phyloP scores from a whole-genome alignment of 2,888 invertebrate genomes.

The Galerucella calmariensis region DNA sequence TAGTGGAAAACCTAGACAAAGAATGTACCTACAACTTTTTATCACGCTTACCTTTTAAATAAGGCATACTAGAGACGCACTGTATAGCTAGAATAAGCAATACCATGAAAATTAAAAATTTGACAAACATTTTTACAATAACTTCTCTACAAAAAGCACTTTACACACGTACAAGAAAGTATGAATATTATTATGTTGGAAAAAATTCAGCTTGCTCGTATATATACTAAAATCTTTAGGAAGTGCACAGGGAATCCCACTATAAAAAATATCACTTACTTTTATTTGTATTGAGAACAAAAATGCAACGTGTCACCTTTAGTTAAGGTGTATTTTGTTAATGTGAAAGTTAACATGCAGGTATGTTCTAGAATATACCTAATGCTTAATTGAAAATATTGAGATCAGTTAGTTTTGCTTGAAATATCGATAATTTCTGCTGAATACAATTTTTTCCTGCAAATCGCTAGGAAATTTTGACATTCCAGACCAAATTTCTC shows the following conservation, averaged over 20 bases:
- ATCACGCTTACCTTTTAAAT: background rate
- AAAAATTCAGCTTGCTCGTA: background rate
- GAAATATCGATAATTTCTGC: too few relatives aligned
- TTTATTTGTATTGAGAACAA: slow-evolving; percentile 14
- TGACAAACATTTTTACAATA: slow-evolving; percentile 17
- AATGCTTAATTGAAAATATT: background rate
- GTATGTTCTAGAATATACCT: slow-evolving; percentile 15
- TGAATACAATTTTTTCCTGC: too few relatives aligned
- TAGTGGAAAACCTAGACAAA: too few relatives aligned
- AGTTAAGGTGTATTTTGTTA: background rate
- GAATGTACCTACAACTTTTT: too few relatives aligned
- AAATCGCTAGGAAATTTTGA: too few relatives aligned
- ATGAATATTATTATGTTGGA: background rate
- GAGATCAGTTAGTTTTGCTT: background rate
- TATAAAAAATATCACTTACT: background rate
- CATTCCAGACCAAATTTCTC: too few relatives aligned
- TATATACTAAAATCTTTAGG: slow-evolving; percentile 29
- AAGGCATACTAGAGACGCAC: slow-evolving; percentile 3
- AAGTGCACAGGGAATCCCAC: slow-evolving; percentile 6
- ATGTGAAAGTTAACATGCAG: slow-evolving; percentile 4
- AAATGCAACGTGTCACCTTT: slow-evolving; percentile 14
- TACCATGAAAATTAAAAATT: slow-evolving; percentile 14
- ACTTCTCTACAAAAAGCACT: background rate
- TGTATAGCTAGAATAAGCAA: slow-evolving; percentile 4
- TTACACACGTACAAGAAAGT: background rate